Evolutionary conservation across 2,113 vertebrate species (phyloP), one percentile per base, ranked within the genome.

Genomic region (Alexandromys fortis): DNA sequence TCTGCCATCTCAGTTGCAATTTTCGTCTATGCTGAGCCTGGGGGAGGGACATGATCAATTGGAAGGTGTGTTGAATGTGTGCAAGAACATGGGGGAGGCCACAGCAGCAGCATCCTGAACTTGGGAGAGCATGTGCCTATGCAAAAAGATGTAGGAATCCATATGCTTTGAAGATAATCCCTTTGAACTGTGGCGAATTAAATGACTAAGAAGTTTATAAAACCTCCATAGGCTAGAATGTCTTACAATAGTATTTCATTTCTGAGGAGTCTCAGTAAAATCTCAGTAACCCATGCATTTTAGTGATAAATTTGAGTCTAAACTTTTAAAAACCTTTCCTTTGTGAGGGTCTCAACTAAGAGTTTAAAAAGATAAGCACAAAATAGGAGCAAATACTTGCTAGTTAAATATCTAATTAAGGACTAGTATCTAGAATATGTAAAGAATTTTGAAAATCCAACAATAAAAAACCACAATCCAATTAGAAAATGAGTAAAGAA

Each of bases 1-100:
- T 98, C 98, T 98, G 98, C 77, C 70, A 87, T 92, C 90, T 97
- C 78, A 73, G 86, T 96, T 92, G 81, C 92, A 96, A 96, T 98
- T 97, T 93, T 92, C 95, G 96, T 97, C 94, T 98, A 96, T 92
- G 93, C 97, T 86, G 63, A 89, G 21, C 87, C 9, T 47, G 13
- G 35, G 90, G 3, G 0, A 75, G 76, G 70, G 58, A 58, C 52
- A 35, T 49, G 91, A 94, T 92, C 96, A 93, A 89, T 95, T 96
- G 86, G 89, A 92, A 61, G 52, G 5, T 75, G 26, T 72, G 28
- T 76, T 65, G 91, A 97, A 97, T 95, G 14, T 4, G 0, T 58
- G 67, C 35, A 47, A 22, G 28, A 22, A 35, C 11, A 63, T 86
- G 30, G 45, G n/a, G 70, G 72, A 76, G 81, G 3, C 28, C 76